Percentiles rank a stretch among this genome's conserved stretches.
phyloP scores from a whole-genome alignment of 2,113 vertebrate genomes.

The Amia ocellicauda region DNA sequence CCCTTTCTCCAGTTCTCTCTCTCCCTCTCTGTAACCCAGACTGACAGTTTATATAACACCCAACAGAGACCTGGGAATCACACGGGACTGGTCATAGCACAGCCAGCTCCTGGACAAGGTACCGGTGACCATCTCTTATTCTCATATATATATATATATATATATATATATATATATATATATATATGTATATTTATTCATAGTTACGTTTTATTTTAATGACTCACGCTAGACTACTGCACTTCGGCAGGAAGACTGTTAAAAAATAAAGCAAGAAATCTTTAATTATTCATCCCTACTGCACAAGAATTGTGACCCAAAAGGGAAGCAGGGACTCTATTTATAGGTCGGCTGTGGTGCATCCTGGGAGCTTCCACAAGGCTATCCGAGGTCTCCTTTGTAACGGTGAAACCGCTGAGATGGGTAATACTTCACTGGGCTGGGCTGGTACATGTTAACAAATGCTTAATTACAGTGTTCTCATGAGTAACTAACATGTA shows the following conservation, averaged over 20 bases:
- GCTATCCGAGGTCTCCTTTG: conserved; percentile 41
- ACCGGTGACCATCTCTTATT: too few relatives aligned
- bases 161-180: too few relatives aligned
- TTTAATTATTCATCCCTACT: conserved; percentile 63
- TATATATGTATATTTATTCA: too few relatives aligned
- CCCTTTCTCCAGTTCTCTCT: conserved; percentile 27
- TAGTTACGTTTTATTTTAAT: conserved; percentile 57
- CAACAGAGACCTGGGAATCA: too few relatives aligned
- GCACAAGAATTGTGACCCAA: conserved; percentile 39
- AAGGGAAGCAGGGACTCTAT: conserved; percentile 40
- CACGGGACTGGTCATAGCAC: too few relatives aligned
- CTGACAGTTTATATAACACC: conserved; percentile 61
- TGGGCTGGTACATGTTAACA: too few relatives aligned
- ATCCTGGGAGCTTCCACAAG: conserved; percentile 39
- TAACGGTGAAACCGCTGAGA: conserved; percentile 45
- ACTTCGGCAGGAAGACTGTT: conserved; percentile 52
- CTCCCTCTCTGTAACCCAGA: conserved; percentile 51
- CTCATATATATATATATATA: too few relatives aligned
- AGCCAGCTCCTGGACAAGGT: too few relatives aligned
- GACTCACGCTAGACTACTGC: conserved; percentile 65
- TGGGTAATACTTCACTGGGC: too few relatives aligned
- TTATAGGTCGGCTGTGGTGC: conserved; percentile 42
- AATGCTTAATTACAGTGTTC: too few relatives aligned
- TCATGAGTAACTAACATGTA: too few relatives aligned
- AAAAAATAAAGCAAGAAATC: conserved; percentile 52